These are phyloP conservation scores for Tethea ocularis DNA, from an alignment of 2,888 invertebrate species.

Conservation along the genomic window DNA sequence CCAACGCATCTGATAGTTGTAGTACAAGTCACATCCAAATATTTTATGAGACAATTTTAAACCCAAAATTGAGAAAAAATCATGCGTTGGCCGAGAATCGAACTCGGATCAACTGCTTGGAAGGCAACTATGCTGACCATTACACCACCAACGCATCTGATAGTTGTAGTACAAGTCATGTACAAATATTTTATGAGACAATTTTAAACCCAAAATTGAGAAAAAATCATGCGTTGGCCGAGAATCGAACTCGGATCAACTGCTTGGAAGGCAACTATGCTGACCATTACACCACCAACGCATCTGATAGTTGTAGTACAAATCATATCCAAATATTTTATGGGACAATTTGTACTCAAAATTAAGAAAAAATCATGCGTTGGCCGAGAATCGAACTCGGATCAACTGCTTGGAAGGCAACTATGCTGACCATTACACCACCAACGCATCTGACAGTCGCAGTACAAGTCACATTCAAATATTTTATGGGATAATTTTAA, in stretches of 20 bases:
- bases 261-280: slow-evolving; percentile 85
- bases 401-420: slow-evolving; percentile 85
- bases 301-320: slow-evolving; percentile 30
- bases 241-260: slow-evolving; percentile 85
- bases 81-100: slow-evolving; percentile 78
- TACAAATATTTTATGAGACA: background rate
- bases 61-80: too few species aligned
- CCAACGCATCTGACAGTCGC: slow-evolving; percentile 64
- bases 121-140: slow-evolving; percentile 85
- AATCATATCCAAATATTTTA: background rate
- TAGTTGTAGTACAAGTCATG: fast-evolving
- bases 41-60: too few species aligned
- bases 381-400: slow-evolving; percentile 85
- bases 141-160: slow-evolving; percentile 81
- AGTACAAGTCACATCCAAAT: background rate
- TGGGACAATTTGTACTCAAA: too few species aligned
- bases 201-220: background rate
- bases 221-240: slow-evolving; percentile 80
- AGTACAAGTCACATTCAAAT: background rate
- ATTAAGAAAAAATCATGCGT: slow-evolving; percentile 52
- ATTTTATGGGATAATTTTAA: background rate
- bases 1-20: slow-evolving; percentile 58
- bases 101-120: slow-evolving; percentile 85
- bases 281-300: slow-evolving; percentile 85
- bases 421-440: slow-evolving; percentile 85